Conservation (phyloP, 2,797 vertebrate genomes). For the Taenioides sp. region DNA sequence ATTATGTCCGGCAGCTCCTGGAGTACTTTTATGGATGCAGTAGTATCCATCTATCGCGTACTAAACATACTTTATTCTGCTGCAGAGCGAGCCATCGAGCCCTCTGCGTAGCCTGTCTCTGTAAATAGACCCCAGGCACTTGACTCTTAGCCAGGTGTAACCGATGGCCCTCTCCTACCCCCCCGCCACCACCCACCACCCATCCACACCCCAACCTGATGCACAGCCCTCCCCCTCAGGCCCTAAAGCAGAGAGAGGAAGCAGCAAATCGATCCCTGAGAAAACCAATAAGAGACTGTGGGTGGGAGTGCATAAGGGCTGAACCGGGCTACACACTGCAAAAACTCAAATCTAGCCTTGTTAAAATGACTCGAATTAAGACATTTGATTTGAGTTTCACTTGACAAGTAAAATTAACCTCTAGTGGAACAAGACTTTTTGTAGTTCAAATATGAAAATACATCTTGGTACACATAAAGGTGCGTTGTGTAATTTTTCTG, state of each 20-base stretch:
- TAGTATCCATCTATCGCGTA: not conserved
- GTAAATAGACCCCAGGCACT: conserved; percentile 57
- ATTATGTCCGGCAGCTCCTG: too few species aligned
- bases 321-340: not conserved
- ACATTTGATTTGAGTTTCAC: too few species aligned
- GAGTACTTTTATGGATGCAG: too few species aligned
- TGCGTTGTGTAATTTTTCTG: too few species aligned
- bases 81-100: conserved; percentile 52
- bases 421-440: too few species aligned
- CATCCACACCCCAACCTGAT: conserved; percentile 17
- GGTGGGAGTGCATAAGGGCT: conserved; percentile 11
- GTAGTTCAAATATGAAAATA: too few species aligned
- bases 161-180: conserved; percentile 49
- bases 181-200: conserved; percentile 11
- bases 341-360: too few species aligned
- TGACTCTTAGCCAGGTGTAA: conserved; percentile 60
- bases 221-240: conserved; percentile 34
- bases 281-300: conserved; percentile 33
- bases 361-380: too few species aligned
- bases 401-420: too few species aligned
- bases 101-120: conserved; percentile 42
- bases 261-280: conserved; percentile 45
- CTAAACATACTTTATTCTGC: conserved; percentile 37
- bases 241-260: conserved; percentile 22
- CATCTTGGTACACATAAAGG: too few species aligned